Evolutionary conservation across 2,888 invertebrate species (phyloP), one percentile per base, ranked within the genome.

Genomic region (Eledona agricola): DNA sequence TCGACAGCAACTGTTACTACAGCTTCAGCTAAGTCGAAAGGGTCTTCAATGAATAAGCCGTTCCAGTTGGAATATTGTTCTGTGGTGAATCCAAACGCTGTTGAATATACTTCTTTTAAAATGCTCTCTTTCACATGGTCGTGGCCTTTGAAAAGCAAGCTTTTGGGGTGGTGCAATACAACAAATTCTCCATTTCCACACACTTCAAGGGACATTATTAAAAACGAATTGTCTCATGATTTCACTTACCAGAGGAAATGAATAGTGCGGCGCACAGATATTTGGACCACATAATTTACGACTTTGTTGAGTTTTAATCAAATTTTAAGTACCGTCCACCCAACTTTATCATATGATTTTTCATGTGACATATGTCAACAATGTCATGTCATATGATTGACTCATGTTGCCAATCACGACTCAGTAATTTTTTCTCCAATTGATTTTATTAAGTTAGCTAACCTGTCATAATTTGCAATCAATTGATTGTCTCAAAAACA

Each of bases 11-110:
- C 77, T 22, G 82, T 83, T 7, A 90, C 85, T 1, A 86, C 80
- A 19, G 84, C 86, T 72, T 88, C 85, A n/a, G 90, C 86, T 32
- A 87, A 80, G 52, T 81, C 77, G 64, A 92, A 91, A 1, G 90
- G 90, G 76, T 89, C 82, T 2, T 73, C 76, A 23, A 91, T 81
- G 45, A 77, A 80, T 59, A 92, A 72, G 6, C 88, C 89, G 60
- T 79, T 77, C 89, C 90, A 91, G 59, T 83, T 79, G 6, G 83
- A 81, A 65, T 81, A 82, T 77, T 85, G 83, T 72, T 85, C 83
- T n/a, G 86, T 84, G 5, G 89, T 85, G 59, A 86, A 83, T 32
- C 91, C 91, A 56, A 89, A 77, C 37, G 84, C 77, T 47, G 87
- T 86, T n/a, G 85, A 83, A 58, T 85, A 83, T 3, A 90, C 81